Base-by-base conservation (phyloP, 1,140 invertebrate genomes). In the Agrilus planipennis region DNA sequence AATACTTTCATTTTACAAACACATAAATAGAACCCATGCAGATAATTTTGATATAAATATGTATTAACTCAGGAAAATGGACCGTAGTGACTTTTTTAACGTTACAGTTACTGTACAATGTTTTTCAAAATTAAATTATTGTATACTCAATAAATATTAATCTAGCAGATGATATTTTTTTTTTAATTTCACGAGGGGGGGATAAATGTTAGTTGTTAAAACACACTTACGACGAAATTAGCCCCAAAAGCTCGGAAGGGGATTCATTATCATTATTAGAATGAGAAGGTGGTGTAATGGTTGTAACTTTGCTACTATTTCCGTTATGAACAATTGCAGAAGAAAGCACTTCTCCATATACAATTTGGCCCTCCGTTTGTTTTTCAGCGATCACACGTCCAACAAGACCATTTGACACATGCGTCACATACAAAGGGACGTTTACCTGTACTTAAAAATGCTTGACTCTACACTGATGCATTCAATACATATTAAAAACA, bases 261-360 rank as follows among this genome's bases (percentile, higher is more conserved):
- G 84, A 89, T 28, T 74, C 71, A 11, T 79, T 65, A 28, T 74
- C 71, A 11, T 79, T 65, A 59, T 89, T 84, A 47, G 80, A 76
- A 53, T 85, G 72, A 29, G 93, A 71, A 28, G 89, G 89, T 41
- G 89, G 89, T 58, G 84, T 77, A 28, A 89, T 70, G 38, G 65
- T 55, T 47, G 57, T 55, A 55, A 56, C 12, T 53, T 57, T 37
- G 63, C 49, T 66, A 66, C 64, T 74, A 71, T 61, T 69, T 65
- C 81, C 76, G 72, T 71, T 67, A 69, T 68, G 62, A 45, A 65
- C 77, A 46, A 90, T 59, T 50, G 77, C 71, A 51, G 84, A 80
- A 34, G 80, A 84, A 36, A 86, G 69, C 3, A 83, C 73, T 60
- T 90, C 87, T 15, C 87, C 89, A 65, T 79, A 89, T 17, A 90